Evolutionary conservation across 2,888 invertebrate genomes (phyloP).

Genomic region (Pollenia angustigena): DNA sequence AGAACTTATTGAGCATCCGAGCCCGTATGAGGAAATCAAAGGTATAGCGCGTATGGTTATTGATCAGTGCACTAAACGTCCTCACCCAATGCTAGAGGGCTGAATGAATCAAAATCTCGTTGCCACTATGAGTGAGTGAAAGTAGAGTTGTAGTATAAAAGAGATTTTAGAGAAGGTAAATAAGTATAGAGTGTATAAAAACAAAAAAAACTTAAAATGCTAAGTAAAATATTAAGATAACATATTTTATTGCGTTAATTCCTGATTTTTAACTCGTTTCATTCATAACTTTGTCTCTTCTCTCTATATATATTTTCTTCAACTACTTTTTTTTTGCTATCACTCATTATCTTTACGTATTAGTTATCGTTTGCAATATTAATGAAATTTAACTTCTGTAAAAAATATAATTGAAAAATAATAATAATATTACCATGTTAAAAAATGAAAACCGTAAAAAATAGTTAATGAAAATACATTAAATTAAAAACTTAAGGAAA

Average conservation of each 20-base stretch:
- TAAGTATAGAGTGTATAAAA: constrained; percentile 50
- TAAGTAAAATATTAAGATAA: constrained; percentile 51
- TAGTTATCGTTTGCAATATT: constrained; percentile 35
- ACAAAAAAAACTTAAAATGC: constrained; percentile 37
- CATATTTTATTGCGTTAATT: constrained; percentile 45
- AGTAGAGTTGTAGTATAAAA: constrained; percentile 62
- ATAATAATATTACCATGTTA: constrained; percentile 48
- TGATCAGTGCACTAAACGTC: constrained; percentile 86
- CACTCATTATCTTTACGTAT: constrained; percentile 23
- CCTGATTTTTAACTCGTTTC: constrained; percentile 46
- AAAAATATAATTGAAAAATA: constrained; percentile 35
- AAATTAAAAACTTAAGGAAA: constrained; percentile 35
- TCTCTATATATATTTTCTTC: constrained; percentile 9
- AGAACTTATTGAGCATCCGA: constrained; percentile 87
- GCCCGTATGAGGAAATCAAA: constrained; percentile 88
- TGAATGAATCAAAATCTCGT: constrained; percentile 51
- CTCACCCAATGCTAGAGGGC: constrained; percentile 81
- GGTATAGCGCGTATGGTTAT: constrained; percentile 88
- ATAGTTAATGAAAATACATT: constrained; percentile 51
- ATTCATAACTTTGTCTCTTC: constrained; percentile 35
- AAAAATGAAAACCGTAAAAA: constrained; percentile 43
- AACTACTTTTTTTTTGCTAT: constrained; percentile 20
- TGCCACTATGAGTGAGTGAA: constrained; percentile 64
- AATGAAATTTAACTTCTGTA: constrained; percentile 61
- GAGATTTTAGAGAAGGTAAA: constrained; percentile 52